Base-by-base conservation (phyloP, 30 jellyfish, hydroid and myxozoan genomes). In the Catostylus mosaicus region DNA sequence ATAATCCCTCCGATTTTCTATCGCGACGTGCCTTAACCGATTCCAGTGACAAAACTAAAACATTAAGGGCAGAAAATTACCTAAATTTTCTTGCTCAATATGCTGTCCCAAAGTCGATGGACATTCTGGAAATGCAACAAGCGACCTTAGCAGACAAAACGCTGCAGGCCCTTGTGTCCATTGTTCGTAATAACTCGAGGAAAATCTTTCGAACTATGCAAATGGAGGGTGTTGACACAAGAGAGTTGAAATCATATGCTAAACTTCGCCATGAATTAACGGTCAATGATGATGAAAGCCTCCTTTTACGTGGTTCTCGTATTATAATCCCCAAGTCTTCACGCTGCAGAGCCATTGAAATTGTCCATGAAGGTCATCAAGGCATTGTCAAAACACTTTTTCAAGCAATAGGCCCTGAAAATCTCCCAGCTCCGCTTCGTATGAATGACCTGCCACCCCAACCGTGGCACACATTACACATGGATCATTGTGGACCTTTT, bases 401-500 rank as follows among this genome's bases (percentile, higher is more conserved):
- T n/a, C n/a, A n/a, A n/a, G n/a, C n/a, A n/a, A n/a, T n/a, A n/a
- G n/a, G n/a, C n/a, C n/a, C n/a, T n/a, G n/a, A n/a, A n/a, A n/a
- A n/a, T n/a, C n/a, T n/a, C n/a, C 72, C 72, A 9, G 72, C 72
- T 10, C 72, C 72, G 11, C 23, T 59, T 9, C 72, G 45, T 2
- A 63, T 63, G 45, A 63, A 63, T 46, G 75, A 63, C 26, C 30
- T 63, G 75, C 75, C 75, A 14, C 75, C 75, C 9, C 19, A 63
- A 33, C 45, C 75, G 38, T 26, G 47, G 75, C 75, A 63, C 32
- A 63, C 75, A 5, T 29, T 63, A 63, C 75, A 63, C 45, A 63
- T 63, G 26, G 20, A 63, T 63, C 75, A 63, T 46, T 63, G 75
- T 63, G 75, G 45, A 63, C 47, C 75, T 14, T 63, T 63, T 63